phyloP scores from a whole-genome alignment of 2,888 invertebrate species.

The Erebia ligea region DNA sequence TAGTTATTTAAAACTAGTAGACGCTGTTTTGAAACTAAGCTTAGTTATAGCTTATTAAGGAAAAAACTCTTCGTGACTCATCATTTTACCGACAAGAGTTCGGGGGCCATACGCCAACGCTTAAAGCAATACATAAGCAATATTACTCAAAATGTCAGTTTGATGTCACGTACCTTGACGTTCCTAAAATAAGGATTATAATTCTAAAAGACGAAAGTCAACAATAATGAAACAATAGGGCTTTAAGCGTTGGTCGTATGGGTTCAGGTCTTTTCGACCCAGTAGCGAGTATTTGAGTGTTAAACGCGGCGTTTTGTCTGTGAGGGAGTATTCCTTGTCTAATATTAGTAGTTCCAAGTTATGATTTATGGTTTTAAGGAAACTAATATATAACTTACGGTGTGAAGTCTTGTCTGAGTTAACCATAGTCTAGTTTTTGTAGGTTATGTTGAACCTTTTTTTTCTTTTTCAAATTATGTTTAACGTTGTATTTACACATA shows the following conservation, averaged over 20 bases:
- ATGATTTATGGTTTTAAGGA: slow-evolving; percentile 24
- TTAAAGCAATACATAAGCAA: too few relatives aligned
- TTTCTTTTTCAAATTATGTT: too few relatives aligned
- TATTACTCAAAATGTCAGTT: too few relatives aligned
- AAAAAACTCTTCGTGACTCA: too few relatives aligned
- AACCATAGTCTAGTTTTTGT: slow-evolving; percentile 10
- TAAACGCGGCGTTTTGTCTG: slow-evolving; percentile 15
- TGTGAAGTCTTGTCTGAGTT: slow-evolving; percentile 6
- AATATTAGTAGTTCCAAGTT: slow-evolving; percentile 27
- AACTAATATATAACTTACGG: slow-evolving; percentile 21
- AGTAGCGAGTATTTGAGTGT: background rate
- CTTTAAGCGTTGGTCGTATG: background rate
- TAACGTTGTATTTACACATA: background rate
- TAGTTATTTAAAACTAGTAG: background rate
- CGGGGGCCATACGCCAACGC: too few relatives aligned
- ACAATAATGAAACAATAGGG: too few relatives aligned
- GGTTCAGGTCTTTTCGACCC: slow-evolving; percentile 2
- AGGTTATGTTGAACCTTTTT: background rate
- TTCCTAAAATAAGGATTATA: too few relatives aligned
- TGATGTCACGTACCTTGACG: too few relatives aligned
- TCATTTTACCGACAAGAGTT: too few relatives aligned
- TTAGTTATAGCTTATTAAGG: too few relatives aligned
- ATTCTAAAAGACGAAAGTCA: too few relatives aligned
- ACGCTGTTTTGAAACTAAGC: background rate
- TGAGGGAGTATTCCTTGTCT: slow-evolving; percentile 25